A percentile compares a stretch with the other conserved stretches of the same genome.
Evolutionary conservation across 2,113 vertebrate genomes (phyloP).

Genomic region (Callipepla californica): DNA sequence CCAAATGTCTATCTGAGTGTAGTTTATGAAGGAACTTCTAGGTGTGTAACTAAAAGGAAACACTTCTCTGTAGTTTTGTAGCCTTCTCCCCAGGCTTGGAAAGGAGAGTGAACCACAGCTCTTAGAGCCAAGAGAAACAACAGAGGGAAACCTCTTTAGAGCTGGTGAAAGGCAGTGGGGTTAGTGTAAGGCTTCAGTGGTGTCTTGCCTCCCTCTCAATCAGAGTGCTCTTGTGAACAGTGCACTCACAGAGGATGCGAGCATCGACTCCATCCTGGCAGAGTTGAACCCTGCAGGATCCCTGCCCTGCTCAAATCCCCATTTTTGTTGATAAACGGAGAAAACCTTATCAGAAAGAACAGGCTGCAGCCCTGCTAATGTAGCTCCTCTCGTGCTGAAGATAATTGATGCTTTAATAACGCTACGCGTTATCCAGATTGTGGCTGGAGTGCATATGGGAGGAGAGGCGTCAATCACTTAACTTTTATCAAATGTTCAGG

Average conservation of each 20-base stretch:
- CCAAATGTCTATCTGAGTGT: neutral
- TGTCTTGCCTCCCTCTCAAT: neutral
- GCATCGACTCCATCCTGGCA: neutral
- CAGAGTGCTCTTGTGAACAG: neutral
- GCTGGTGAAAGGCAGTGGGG: neutral
- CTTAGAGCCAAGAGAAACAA: neutral
- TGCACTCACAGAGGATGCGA: neutral
- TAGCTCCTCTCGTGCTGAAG: neutral
- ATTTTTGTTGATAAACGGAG: neutral
- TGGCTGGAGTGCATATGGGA: neutral
- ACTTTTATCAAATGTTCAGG: neutral
- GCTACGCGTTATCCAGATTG: neutral
- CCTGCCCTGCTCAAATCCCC: neutral
- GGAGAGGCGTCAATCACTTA: conserved; percentile 33
- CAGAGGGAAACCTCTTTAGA: neutral
- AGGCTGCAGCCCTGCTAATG: conserved; percentile 15
- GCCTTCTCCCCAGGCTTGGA: neutral
- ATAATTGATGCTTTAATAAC: conserved; percentile 64
- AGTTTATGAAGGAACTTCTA: conserved; percentile 3
- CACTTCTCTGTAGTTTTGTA: conserved; percentile 8
- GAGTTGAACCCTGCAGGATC: neutral
- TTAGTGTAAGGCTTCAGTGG: neutral
- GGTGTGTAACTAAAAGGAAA: neutral
- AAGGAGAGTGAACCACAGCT: neutral
- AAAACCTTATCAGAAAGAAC: conserved; percentile 57